phyloP scores from a whole-genome alignment of 2,888 invertebrate species.

The Marasmarcha lunaedactyla region DNA sequence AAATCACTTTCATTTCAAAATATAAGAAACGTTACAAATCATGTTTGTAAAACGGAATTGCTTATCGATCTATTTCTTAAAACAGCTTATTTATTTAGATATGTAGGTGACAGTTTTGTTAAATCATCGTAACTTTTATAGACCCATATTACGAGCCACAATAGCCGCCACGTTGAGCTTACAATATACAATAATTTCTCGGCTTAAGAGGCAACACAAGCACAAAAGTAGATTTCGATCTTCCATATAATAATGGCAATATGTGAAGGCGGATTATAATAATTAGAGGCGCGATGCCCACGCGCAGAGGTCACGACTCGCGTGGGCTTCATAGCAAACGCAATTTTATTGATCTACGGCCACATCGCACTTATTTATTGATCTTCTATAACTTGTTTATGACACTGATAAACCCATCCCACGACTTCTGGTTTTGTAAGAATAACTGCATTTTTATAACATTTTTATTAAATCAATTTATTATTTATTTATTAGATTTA shows the following conservation, averaged over 20 bases:
- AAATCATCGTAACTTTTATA: no score
- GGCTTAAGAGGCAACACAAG: no score
- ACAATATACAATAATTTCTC: no score
- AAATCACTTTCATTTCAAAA: no score
- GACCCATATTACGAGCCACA: no score
- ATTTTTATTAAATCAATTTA: not conserved
- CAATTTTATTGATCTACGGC: constrained; percentile 36
- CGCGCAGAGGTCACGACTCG: constrained; percentile 30
- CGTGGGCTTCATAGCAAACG: constrained; percentile 36
- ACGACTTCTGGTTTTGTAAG: constrained; percentile 24
- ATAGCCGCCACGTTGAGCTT: no score
- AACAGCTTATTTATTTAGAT: no score
- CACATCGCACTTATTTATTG: constrained; percentile 40
- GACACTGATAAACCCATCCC: constrained; percentile 22
- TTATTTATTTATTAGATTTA: not conserved
- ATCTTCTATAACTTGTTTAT: constrained; percentile 32
- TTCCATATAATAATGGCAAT: not conserved
- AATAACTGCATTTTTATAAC: constrained; percentile 6
- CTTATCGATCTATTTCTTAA: no score
- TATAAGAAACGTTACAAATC: no score
- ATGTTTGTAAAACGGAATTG: no score
- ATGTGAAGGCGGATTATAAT: constrained; percentile 1
- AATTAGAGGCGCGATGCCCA: constrained; percentile 21
- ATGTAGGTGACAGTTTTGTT: no score
- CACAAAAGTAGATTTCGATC: not conserved